Conservation (phyloP, 1,140 invertebrate species). For the Drosophila jambulina region DNA sequence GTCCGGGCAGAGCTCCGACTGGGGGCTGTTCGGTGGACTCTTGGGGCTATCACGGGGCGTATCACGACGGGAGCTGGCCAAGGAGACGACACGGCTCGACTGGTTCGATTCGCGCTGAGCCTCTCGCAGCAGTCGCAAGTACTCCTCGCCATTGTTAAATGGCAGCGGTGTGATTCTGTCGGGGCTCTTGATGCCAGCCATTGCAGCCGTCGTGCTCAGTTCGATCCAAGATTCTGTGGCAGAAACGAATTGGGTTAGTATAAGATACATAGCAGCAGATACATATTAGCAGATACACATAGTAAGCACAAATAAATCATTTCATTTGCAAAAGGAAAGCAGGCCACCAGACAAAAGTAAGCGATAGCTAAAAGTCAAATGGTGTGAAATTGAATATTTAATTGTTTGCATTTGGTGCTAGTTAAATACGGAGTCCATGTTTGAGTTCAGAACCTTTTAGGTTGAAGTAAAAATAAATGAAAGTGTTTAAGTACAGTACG, state of each 20-base stretch:
- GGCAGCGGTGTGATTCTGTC: constrained; percentile 89
- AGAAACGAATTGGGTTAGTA: constrained; percentile 49
- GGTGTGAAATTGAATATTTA: constrained; percentile 37
- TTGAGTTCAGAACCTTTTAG: constrained; percentile 10
- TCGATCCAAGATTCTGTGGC: constrained; percentile 95
- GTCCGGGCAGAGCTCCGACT: constrained; percentile 90
- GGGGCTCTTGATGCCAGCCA: constrained; percentile 87
- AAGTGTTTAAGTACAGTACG: neutral
- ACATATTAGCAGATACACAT: neutral
- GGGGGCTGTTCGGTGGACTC: constrained; percentile 95
- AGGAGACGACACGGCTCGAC: constrained; percentile 92
- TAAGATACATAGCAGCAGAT: neutral
- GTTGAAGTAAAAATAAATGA: constrained; percentile 20
- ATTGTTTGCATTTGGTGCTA: constrained; percentile 8
- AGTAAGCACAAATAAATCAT: constrained; percentile 21
- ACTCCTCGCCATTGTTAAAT: constrained; percentile 90
- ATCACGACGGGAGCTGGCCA: constrained; percentile 91
- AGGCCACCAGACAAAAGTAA: constrained; percentile 1
- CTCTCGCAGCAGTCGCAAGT: constrained; percentile 92
- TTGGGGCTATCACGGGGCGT: constrained; percentile 90
- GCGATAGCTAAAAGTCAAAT: constrained; percentile 27
- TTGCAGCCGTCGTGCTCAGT: constrained; percentile 87
- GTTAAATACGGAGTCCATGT: neutral
- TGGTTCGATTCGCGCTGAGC: constrained; percentile 94
- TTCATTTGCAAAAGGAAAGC: constrained; percentile 6